phyloP scores from a whole-genome alignment of 2,888 invertebrate genomes.

The Polyommatus iphigenia region DNA sequence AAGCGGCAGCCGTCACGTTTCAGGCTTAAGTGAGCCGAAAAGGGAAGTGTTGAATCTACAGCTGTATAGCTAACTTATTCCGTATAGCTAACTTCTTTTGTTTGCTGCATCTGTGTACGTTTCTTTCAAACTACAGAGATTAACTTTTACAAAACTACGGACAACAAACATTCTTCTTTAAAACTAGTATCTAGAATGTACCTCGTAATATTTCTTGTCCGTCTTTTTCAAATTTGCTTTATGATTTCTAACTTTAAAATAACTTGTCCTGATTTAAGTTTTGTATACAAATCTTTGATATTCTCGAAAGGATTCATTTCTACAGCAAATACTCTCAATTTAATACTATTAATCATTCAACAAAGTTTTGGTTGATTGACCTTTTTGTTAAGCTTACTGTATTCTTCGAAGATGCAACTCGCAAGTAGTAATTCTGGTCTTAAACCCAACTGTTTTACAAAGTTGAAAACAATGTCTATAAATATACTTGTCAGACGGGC shows the following conservation, averaged over 20 bases:
- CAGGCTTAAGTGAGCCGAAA: neutral
- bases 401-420: slow-evolving; percentile 33
- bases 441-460: slow-evolving; percentile 43
- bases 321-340: neutral
- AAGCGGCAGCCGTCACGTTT: slow-evolving; percentile 1
- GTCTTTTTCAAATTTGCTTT: slow-evolving; percentile 9
- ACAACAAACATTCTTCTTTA: neutral
- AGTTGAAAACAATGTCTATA: slow-evolving; percentile 58
- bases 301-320: neutral
- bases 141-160: slow-evolving; percentile 15
- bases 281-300: neutral
- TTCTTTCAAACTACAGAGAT: slow-evolving; percentile 3
- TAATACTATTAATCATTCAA: neutral
- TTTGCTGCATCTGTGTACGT: slow-evolving; percentile 6
- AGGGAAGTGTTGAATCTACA: neutral
- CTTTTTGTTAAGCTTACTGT: slow-evolving; percentile 49
- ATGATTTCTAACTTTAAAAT: neutral
- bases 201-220: neutral
- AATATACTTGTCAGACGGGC: slow-evolving; percentile 69
- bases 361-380: slow-evolving; percentile 2
- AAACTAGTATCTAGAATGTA: neutral
- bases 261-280: neutral
- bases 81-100: slow-evolving; percentile 10
- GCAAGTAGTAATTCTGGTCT: slow-evolving; percentile 42
- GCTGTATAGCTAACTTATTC: neutral